Evolutionary conservation across 1,140 invertebrate genomes (phyloP), one percentile per base, ranked within the genome.

Genomic region (Drosophila chauvacae): DNA sequence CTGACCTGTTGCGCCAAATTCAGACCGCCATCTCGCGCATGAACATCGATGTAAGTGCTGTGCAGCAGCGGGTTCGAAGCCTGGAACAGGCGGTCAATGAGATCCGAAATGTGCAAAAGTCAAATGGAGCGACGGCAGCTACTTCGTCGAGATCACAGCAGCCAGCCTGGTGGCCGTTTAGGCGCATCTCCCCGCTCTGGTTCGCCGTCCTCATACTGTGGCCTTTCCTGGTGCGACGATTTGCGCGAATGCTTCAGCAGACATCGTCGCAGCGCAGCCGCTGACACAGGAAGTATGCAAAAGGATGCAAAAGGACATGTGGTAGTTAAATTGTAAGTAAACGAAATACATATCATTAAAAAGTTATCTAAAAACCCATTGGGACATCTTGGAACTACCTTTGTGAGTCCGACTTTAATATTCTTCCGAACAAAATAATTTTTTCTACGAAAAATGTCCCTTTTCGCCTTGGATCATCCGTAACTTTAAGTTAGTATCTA

Each of bases 121-220:
- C 66, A 16, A 58, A 18, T n/a, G 23, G 61, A 59, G 14, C 41
- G 23, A 37, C 10, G 28, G 14, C 23, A 18, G 7, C 5, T 4
- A 10, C 35, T 16, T 26, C 20, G 9, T 56, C 28, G 4, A 58
- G 62, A 51, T 62, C 53, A 14, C 78, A 92, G 69, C 91, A 93
- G 69, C 91, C 93, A 7, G 91, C 80, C 53, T 94, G 94, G 94
- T 94, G 94, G 94, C 94, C 94, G 51, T 91, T 94, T 14, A 64
- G 81, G 26, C 93, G 94, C 61, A 94, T 95, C 56, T 94, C 94
- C 2, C 93, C 94, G 4, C 81, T 93, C 30, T 93, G 95, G 74
- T 93, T 95, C 30, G 87, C 92, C 20, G 91, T 95, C 37, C 80
- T 95, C 55, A 92, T 95, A 20, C 39, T 94, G 18, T 95, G 95